Evolutionary conservation across 2,113 vertebrate genomes (phyloP).

Genomic region (Baryphthengus martii): DNA sequence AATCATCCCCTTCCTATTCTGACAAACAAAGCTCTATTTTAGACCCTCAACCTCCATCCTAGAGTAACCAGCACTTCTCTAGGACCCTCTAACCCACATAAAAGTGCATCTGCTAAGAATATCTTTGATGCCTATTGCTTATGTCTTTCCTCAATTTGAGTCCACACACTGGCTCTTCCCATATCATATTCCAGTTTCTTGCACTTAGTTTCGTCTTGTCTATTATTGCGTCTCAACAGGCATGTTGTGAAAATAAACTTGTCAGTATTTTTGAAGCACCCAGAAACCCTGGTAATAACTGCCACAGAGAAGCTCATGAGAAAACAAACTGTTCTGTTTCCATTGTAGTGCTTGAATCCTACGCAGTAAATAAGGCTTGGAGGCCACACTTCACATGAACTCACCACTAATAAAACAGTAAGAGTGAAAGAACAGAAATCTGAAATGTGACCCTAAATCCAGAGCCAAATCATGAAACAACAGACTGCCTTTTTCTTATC

Average conservation of each 20-base stretch:
- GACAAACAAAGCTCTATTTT: not conserved
- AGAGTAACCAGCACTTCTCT: not conserved
- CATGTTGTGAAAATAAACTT: not conserved
- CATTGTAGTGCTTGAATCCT: not conserved
- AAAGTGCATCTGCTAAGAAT: not conserved
- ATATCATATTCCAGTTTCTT: not conserved
- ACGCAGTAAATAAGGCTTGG: not conserved
- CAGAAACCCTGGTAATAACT: not conserved
- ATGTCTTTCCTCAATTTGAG: not conserved
- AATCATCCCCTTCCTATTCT: not conserved
- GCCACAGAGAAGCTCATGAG: not conserved
- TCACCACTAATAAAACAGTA: not conserved
- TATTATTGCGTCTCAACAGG: not conserved
- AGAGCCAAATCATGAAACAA: not conserved
- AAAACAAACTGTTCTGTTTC: conserved; percentile 1
- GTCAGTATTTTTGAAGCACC: not conserved
- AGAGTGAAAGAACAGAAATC: not conserved
- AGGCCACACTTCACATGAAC: not conserved
- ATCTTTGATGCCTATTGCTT: not conserved
- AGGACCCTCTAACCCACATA: not conserved
- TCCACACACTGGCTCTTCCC: not conserved
- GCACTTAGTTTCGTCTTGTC: not conserved
- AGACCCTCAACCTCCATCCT: not conserved
- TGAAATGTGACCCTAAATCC: not conserved
- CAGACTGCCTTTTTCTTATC: not conserved